Conservation (phyloP, 2,888 invertebrate species). For the Acleris holmiana region DNA sequence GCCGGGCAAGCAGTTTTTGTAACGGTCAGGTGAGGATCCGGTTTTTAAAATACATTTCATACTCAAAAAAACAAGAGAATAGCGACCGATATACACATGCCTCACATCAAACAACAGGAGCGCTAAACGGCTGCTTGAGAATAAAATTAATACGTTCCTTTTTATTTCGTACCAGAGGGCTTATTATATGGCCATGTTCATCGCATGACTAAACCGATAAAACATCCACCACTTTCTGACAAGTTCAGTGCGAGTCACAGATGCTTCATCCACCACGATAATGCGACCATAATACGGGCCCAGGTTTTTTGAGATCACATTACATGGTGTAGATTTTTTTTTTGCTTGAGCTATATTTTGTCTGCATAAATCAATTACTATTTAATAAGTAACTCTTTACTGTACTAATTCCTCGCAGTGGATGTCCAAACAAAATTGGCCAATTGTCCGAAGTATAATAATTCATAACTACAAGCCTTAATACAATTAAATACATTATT, state of each 20-base stretch:
- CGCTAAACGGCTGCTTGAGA: slow-evolving; percentile 23
- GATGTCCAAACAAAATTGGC: slow-evolving; percentile 5
- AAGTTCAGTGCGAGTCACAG: too few species aligned
- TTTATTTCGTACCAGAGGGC: too few species aligned
- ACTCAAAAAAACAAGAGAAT: slow-evolving; percentile 39
- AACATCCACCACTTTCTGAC: too few species aligned
- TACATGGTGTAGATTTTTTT: too few species aligned
- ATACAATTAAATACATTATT: slow-evolving; percentile 18
- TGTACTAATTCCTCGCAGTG: background rate
- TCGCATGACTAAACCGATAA: too few species aligned
- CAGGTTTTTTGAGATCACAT: too few species aligned
- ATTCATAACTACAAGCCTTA: background rate
- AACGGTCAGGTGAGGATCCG: slow-evolving; percentile 33
- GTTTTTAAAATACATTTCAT: slow-evolving; percentile 37
- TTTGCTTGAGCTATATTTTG: too few species aligned
- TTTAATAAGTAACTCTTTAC: background rate
- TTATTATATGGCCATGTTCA: too few species aligned
- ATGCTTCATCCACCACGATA: too few species aligned
- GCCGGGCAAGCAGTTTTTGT: slow-evolving; percentile 24
- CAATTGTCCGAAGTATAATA: slow-evolving; percentile 8
- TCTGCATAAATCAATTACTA: too few species aligned
- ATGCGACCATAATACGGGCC: too few species aligned
- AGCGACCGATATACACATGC: slow-evolving; percentile 8
- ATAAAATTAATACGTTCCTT: background rate
- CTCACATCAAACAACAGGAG: slow-evolving; percentile 7